Evolutionary conservation across 2,113 vertebrate species (phyloP).

Genomic region (Diphyllodes magnificus): DNA sequence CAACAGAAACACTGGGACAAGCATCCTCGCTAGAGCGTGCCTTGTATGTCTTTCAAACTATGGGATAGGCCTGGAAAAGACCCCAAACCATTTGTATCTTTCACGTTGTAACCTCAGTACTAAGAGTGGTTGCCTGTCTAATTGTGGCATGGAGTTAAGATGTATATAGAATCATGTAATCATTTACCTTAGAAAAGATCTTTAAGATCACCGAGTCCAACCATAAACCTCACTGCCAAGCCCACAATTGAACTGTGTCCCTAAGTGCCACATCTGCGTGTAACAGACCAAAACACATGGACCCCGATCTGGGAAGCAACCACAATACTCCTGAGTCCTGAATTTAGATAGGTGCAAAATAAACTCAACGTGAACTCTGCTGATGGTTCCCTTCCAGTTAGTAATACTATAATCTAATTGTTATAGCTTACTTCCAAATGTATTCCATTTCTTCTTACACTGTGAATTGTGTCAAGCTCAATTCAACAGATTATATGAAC

Average conservation of each 20-base stretch:
- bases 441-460: not conserved
- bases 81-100: not conserved
- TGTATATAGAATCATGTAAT: not conserved
- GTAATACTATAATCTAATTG: not conserved
- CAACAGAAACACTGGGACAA: not conserved
- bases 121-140: not conserved
- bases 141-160: not conserved
- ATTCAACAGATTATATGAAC: not conserved
- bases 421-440: not conserved
- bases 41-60: not conserved
- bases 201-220: not conserved
- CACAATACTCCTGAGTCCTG: rapidly evolving
- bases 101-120: not conserved
- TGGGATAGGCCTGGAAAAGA: not conserved
- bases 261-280: rapidly evolving
- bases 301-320: no score
- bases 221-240: not conserved
- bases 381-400: not conserved
- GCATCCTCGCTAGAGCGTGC: rapidly evolving
- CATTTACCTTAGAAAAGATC: not conserved
- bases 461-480: not conserved
- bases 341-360: not conserved
- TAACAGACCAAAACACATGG: not conserved
- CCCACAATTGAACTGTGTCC: not conserved
- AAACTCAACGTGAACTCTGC: not conserved